A percentile compares a stretch with the other conserved stretches of the same genome.
Conservation (phyloP, 2,888 invertebrate species). For the Andrena flavipes region DNA sequence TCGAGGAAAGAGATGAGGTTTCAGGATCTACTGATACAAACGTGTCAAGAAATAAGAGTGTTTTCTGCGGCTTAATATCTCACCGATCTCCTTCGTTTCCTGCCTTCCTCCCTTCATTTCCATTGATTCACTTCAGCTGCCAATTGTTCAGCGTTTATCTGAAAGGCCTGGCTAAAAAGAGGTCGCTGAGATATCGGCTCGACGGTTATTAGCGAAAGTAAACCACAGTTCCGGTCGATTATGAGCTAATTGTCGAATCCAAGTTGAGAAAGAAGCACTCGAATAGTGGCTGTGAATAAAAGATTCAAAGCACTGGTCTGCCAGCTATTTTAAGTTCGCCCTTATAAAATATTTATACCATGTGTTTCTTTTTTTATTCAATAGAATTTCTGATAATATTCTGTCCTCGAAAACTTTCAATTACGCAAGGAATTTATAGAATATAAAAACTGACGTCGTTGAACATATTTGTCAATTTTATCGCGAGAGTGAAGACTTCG, state of each 20-base stretch:
- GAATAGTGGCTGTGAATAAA: too few relatives aligned
- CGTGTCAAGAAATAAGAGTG: conserved; percentile 1
- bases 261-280: background rate
- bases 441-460: too few relatives aligned
- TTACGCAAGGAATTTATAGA: too few relatives aligned
- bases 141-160: conserved; percentile 22
- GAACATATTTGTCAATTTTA: too few relatives aligned
- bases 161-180: background rate
- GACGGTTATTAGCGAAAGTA: conserved; percentile 12
- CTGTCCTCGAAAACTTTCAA: too few relatives aligned
- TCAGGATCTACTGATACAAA: conserved; percentile 9
- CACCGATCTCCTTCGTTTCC: background rate
- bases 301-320: too few relatives aligned
- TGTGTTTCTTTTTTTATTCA: too few relatives aligned
- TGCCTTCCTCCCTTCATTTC: background rate
- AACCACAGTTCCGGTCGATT: background rate
- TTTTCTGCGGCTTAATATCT: conserved; percentile 6
- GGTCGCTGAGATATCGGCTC: background rate
- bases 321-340: too few relatives aligned
- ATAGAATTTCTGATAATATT: too few relatives aligned
- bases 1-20: background rate
- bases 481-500: too few relatives aligned
- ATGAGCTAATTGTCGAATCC: background rate
- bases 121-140: conserved; percentile 18
- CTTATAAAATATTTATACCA: too few relatives aligned